These are phyloP conservation scores for Microplitis deprimator DNA, from an alignment of 2,888 invertebrate genomes.

Conservation along the genomic window DNA sequence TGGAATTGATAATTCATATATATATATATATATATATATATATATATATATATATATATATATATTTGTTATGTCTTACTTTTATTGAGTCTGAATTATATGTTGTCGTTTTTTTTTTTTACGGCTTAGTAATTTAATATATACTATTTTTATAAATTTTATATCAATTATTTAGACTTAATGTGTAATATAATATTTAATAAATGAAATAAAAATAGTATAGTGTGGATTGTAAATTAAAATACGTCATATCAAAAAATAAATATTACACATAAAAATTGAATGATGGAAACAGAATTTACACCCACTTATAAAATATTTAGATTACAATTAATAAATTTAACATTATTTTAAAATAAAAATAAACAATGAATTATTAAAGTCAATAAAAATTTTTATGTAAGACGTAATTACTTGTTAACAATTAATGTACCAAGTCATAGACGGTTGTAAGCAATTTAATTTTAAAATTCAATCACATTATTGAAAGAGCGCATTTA, in stretches of 20 bases:
- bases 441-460: not conserved
- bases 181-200: not conserved
- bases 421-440: not conserved
- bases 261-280: not conserved
- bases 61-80: not conserved
- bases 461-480: not conserved
- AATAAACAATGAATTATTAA: too few species aligned
- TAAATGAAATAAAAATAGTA: too few species aligned
- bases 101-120: not conserved
- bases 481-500: not conserved
- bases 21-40: not conserved
- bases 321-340: not conserved
- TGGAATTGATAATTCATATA: not conserved
- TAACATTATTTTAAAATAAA: too few species aligned
- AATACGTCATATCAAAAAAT: not conserved
- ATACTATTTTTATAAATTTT: not conserved
- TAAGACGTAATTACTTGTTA: not conserved
- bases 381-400: too few species aligned
- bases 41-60: not conserved
- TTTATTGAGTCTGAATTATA: not conserved
- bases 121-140: not conserved
- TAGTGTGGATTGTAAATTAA: not conserved
- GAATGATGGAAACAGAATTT: not conserved
- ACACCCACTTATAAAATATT: not conserved
- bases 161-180: not conserved